phyloP scores from a whole-genome alignment of 2,888 invertebrate species.

The Tiphia femorata region DNA sequence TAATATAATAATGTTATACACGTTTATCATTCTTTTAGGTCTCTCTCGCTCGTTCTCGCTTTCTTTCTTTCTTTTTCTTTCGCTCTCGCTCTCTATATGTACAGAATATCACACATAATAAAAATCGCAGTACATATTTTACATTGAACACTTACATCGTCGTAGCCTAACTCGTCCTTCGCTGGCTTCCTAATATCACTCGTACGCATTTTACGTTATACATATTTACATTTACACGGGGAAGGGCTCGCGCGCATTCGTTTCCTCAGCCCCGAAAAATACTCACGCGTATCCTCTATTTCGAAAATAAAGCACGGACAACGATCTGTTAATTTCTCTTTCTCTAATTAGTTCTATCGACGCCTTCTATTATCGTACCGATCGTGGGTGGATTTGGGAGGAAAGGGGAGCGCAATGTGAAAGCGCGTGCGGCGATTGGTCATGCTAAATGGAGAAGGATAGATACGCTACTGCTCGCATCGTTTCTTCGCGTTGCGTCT shows the following conservation, averaged over 20 bases:
- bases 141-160: conserved; percentile 40
- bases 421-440: not conserved
- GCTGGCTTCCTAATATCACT: not conserved
- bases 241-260: not conserved
- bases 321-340: conserved; percentile 7
- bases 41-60: too few relatives aligned
- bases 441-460: not conserved
- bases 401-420: conserved; percentile 8
- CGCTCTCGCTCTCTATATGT: conserved; percentile 57
- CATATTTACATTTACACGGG: conserved; percentile 9
- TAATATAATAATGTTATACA: conserved; percentile 56
- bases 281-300: not conserved
- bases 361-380: not conserved
- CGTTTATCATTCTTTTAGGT: conserved; percentile 23
- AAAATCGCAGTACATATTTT: conserved; percentile 56
- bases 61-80: too few relatives aligned
- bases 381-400: too few relatives aligned
- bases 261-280: not conserved
- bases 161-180: conserved; percentile 6
- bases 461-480: conserved; percentile 1
- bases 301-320: conserved; percentile 16
- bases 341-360: not conserved
- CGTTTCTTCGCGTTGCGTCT: conserved; percentile 16
- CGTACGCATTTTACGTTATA: not conserved
- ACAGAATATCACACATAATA: conserved; percentile 65